Percentiles rank a stretch among this genome's conserved stretches.
Evolutionary conservation across 2,888 invertebrate species (phyloP).

Genomic region (Scrobipalpa costella): DNA sequence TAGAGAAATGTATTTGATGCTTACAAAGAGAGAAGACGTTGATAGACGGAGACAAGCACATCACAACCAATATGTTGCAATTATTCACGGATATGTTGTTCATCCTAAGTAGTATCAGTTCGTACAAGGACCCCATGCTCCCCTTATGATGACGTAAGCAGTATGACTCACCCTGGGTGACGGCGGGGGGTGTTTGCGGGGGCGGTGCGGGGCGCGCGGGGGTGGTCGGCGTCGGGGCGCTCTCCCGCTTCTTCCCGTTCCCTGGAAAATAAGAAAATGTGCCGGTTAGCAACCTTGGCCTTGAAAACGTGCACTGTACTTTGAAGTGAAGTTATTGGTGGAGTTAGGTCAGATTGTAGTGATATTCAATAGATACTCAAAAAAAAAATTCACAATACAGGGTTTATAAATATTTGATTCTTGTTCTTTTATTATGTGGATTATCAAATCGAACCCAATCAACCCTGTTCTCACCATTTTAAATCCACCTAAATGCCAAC

Average conservation of each 20-base stretch:
- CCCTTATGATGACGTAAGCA: slow-evolving; percentile 15
- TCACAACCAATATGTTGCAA: not conserved
- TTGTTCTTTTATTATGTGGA: too few species aligned
- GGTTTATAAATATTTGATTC: not conserved
- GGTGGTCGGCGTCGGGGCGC: slow-evolving; percentile 61
- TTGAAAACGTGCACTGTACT: not conserved
- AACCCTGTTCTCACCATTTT: too few species aligned
- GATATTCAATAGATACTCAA: too few species aligned
- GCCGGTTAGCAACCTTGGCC: slow-evolving; percentile 13
- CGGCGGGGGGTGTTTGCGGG: slow-evolving; percentile 56
- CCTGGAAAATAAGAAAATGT: slow-evolving; percentile 53
- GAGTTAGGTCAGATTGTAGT: too few species aligned
- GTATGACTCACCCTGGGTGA: slow-evolving; percentile 64
- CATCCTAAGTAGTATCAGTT: not conserved
- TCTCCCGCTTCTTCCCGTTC: slow-evolving; percentile 79
- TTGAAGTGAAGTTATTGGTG: not conserved
- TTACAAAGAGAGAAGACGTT: too few species aligned
- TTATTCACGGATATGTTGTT: slow-evolving; percentile 1
- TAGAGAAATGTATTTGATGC: too few species aligned
- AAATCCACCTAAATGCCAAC: too few species aligned
- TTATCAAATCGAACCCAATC: too few species aligned
- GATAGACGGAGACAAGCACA: too few species aligned
- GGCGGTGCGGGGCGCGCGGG: slow-evolving; percentile 61
- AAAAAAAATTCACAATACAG: too few species aligned
- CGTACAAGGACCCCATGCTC: not conserved